These are phyloP conservation scores for Siderastrea siderea DNA, from an alignment of 92 coral and sea anemone genomes.

Conservation along the genomic window DNA sequence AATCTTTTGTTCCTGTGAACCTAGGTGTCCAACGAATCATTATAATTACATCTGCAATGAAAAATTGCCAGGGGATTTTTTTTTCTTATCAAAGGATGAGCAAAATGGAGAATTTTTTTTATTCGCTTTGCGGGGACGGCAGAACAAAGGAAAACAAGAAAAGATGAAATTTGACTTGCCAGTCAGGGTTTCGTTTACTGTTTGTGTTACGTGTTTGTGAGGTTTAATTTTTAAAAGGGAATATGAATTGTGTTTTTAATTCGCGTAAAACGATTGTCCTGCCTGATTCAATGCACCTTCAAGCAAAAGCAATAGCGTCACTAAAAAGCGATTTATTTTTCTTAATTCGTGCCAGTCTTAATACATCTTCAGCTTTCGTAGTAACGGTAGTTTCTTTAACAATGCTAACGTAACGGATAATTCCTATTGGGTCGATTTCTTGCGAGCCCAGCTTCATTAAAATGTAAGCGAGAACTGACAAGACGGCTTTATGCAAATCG, in stretches of 20 bases:
- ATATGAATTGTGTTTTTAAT: slow-evolving; percentile 74
- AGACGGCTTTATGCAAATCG: slow-evolving; percentile 72
- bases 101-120: slow-evolving; percentile 18
- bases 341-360: slow-evolving; percentile 15
- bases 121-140: slow-evolving; percentile 25
- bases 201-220: slow-evolving; percentile 84
- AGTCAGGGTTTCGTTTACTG: slow-evolving; percentile 64
- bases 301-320: slow-evolving; percentile 25
- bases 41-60: slow-evolving; percentile 67
- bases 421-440: slow-evolving; percentile 46
- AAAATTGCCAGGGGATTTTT: slow-evolving; percentile 32
- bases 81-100: background rate
- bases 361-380: slow-evolving; percentile 50
- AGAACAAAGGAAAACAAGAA: slow-evolving; percentile 16
- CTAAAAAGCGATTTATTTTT: slow-evolving; percentile 40
- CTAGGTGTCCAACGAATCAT: slow-evolving; percentile 55
- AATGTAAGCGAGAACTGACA: slow-evolving; percentile 80
- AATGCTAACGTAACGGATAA: slow-evolving; percentile 90
- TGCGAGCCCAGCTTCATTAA: slow-evolving; percentile 76
- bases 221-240: slow-evolving; percentile 94
- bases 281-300: slow-evolving; percentile 56
- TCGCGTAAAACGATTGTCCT: slow-evolving; percentile 68
- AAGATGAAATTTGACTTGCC: slow-evolving; percentile 63
- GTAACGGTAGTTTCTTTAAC: slow-evolving; percentile 93
- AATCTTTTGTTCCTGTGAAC: slow-evolving; percentile 74